Base-by-base conservation (phyloP, 2,797 vertebrate species). In the Percopsis omiscomaycus region DNA sequence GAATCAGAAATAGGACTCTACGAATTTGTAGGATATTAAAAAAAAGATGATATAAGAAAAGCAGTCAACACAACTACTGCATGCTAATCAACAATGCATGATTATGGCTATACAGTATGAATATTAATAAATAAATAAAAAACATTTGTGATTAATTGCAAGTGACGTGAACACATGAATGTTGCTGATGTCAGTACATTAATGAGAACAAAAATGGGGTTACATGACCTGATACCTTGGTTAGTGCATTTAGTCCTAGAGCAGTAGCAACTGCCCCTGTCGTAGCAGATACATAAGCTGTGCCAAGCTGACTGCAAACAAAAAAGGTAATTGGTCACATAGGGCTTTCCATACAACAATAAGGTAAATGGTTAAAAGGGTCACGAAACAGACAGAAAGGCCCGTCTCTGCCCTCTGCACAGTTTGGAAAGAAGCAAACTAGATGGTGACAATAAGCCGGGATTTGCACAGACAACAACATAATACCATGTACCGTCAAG, bases 261-360 rank as follows among this genome's bases (percentile, higher is more conserved):
- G 98, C 98, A 45, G 98, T 99, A 55, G 89, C 95, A 0, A 98
- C 98, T 29, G 98, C 97, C 76, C 96, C 96, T 0, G 98, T 97
- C 67, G 98, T 98, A 60, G 98, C 98, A 75, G 96, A 98, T 81
- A 95, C 94, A 74, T 98, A 98, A 55, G 98, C 98, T 64, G 93
- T 94, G 82, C 97, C 96, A 79, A 98, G 92, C 89, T 98, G 95
- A 77, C 97, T 99, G 89, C 85, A 93, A 92, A 87, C 87, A 87
- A 84, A 90, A 63, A 73, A 76, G 75, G 0, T 73, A 54, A 83
- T 42, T 14, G 59, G 65, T 86, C 69, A 80, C 44, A 27, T 67
- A 55, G 28, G 64, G 42, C 58, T 11, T 2, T 63, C 52, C 53
- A 61, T 22, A 53, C 69, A 68, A 29, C 28, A 73, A 47, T 51